A percentile compares a stretch with the other conserved stretches of the same genome.
These are phyloP conservation scores for Dendrocopos noguchii DNA, from an alignment of 2,113 vertebrate species.

Conservation along the genomic window DNA sequence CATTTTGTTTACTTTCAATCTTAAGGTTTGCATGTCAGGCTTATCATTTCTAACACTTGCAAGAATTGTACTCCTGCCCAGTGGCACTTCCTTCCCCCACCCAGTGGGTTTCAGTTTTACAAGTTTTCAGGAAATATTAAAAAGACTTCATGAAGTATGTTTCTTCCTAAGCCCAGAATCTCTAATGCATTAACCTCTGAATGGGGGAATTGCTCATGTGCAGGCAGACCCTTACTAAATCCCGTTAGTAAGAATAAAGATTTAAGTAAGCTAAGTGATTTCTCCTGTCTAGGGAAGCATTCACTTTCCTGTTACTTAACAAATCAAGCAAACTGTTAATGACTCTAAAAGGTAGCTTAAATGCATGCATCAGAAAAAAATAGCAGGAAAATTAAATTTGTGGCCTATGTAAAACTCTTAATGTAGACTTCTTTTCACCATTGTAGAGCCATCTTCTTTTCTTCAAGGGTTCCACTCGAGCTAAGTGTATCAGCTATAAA, in stretches of 20 bases:
- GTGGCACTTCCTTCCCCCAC: not conserved
- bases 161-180: not conserved
- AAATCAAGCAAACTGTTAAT: not conserved
- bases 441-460: not conserved
- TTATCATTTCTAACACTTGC: not conserved
- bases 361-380: not conserved
- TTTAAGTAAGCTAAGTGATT: not conserved
- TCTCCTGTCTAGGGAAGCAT: not conserved
- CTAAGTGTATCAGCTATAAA: not conserved
- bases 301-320: not conserved
- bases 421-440: not conserved
- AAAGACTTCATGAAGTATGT: not conserved
- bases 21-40: not conserved
- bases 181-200: not conserved
- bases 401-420: not conserved
- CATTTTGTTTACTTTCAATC: not conserved
- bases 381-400: not conserved
- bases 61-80: not conserved
- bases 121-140: not conserved
- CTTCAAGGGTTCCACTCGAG: not conserved
- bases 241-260: not conserved
- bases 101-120: not conserved
- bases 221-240: not conserved
- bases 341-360: not conserved
- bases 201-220: not conserved